Evolutionary conservation across 2,113 vertebrate genomes (phyloP).

Genomic region (Nibea coibor): DNA sequence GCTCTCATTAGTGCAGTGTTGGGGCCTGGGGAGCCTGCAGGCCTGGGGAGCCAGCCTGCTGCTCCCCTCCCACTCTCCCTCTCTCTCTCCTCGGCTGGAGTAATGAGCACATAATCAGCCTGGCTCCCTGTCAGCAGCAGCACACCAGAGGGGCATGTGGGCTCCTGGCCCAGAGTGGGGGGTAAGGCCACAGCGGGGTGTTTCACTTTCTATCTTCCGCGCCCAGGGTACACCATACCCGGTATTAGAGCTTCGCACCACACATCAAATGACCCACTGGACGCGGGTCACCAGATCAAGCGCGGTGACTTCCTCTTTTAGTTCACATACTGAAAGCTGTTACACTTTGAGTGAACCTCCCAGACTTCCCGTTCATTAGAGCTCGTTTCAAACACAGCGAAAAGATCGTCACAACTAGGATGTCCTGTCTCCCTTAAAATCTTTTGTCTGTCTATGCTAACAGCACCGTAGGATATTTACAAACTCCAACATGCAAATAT

Average conservation of each 20-base stretch:
- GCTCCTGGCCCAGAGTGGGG: constrained; percentile 75
- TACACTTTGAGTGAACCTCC: constrained; percentile 51
- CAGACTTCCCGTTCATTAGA: neutral
- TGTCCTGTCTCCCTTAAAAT: neutral
- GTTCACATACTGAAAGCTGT: constrained; percentile 50
- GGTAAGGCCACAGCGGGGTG: constrained; percentile 64
- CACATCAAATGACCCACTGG: constrained; percentile 57
- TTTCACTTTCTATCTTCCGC: constrained; percentile 56
- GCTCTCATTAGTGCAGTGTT: constrained; percentile 82
- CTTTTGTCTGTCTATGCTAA: neutral
- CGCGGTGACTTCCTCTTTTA: constrained; percentile 56
- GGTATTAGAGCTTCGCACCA: constrained; percentile 50
- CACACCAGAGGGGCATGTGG: constrained; percentile 78
- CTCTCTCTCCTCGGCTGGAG: constrained; percentile 66
- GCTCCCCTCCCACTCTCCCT: constrained; percentile 66
- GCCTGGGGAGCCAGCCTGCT: constrained; percentile 79
- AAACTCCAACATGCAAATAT: neutral
- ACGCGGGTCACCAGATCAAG: constrained; percentile 63
- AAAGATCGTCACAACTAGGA: neutral
- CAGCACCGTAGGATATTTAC: neutral
- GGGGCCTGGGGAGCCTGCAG: constrained; percentile 77
- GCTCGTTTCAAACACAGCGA: neutral
- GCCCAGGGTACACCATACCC: constrained; percentile 29
- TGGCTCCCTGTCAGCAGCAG: constrained; percentile 78
- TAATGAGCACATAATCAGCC: constrained; percentile 85